A percentile compares a stretch with the other conserved stretches of the same genome.
These are phyloP conservation scores for Papilio machaon DNA, from an alignment of 1,140 invertebrate genomes.

Conservation along the genomic window DNA sequence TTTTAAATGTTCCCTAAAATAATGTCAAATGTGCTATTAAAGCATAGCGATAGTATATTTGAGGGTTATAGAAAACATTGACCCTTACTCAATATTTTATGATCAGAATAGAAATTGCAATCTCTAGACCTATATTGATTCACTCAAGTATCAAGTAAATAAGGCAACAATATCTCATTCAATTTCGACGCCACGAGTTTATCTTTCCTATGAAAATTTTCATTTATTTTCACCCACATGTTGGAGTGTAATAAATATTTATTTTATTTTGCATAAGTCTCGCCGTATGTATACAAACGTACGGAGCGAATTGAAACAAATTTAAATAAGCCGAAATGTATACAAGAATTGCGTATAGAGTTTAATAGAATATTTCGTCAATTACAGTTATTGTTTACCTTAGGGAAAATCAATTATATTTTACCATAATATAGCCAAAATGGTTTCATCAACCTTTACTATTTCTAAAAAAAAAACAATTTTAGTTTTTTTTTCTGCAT, in stretches of 20 bases:
- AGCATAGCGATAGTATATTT: too few species aligned
- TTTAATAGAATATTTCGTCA: background rate
- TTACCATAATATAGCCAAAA: background rate
- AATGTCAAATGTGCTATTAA: too few species aligned
- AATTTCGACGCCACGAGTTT: background rate
- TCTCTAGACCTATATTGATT: background rate
- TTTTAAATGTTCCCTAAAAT: too few species aligned
- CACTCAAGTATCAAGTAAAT: background rate
- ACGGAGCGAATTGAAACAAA: constrained; percentile 7
- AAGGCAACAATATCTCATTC: background rate
- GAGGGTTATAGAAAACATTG: too few species aligned
- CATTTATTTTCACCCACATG: background rate
- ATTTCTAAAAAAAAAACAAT: background rate
- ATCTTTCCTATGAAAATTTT: constrained; percentile 10
- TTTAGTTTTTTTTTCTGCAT: too few species aligned
- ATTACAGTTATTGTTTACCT: constrained; percentile 11
- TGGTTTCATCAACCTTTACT: background rate
- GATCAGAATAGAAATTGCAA: background rate
- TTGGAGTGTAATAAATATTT: constrained; percentile 20
- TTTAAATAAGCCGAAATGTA: constrained; percentile 20
- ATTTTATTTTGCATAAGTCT: constrained; percentile 26
- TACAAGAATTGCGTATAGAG: background rate
- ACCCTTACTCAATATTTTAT: background rate
- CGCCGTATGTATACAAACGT: constrained; percentile 10
- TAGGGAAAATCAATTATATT: background rate